A percentile compares a stretch with the other conserved stretches of the same genome.
Evolutionary conservation across 2,888 invertebrate species (phyloP).

Genomic region (Orthosia cruda): DNA sequence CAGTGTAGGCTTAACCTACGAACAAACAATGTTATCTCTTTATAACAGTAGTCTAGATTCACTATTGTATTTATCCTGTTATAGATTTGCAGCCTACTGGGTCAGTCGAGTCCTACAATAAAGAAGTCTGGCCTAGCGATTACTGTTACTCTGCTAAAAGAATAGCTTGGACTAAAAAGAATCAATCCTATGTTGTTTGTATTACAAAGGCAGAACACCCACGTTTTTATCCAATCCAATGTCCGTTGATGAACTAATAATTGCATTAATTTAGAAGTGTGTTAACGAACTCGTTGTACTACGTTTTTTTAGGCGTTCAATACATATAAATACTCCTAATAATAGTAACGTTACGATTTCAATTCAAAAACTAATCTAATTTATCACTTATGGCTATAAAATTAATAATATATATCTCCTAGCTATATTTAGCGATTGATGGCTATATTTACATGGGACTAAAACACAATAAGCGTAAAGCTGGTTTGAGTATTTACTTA

Average conservation of each 20-base stretch:
- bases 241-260: slow-evolving; percentile 13
- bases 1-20: no score
- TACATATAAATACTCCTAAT: neutral
- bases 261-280: slow-evolving; percentile 6
- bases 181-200: slow-evolving; percentile 14
- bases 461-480: neutral
- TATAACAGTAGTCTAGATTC: neutral
- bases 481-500: no score
- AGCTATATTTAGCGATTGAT: neutral
- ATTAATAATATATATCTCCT: slow-evolving; percentile 25
- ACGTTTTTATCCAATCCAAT: neutral
- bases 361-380: slow-evolving; percentile 2
- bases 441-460: neutral
- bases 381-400: slow-evolving; percentile 1
- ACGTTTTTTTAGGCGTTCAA: slow-evolving; percentile 1
- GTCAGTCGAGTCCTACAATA: neutral
- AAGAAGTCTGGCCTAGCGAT: neutral
- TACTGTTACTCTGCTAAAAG: slow-evolving; percentile 31
- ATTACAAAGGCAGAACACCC: slow-evolving; percentile 17
- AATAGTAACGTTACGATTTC: slow-evolving; percentile 3
- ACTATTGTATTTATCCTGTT: neutral
- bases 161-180: slow-evolving; percentile 12
- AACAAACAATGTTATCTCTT: neutral
- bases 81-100: neutral
- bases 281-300: slow-evolving; percentile 25